Percentiles rank a stretch among this genome's conserved stretches.
phyloP scores from a whole-genome alignment of 2,113 vertebrate genomes.

The Cynocephalus volans region DNA sequence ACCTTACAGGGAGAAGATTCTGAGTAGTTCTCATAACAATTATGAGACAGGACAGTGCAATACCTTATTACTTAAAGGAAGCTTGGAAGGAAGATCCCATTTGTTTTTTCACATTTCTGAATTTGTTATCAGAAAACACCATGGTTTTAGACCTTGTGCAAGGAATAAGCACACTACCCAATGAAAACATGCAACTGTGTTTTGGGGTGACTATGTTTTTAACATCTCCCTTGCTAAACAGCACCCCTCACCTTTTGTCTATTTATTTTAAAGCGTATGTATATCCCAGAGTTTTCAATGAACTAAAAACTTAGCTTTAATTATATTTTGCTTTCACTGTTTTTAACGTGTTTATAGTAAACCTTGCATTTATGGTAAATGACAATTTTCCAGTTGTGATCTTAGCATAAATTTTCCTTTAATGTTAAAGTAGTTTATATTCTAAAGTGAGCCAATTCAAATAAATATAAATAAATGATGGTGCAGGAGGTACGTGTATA shows the following conservation, averaged over 20 bases:
- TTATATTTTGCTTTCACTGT: not conserved
- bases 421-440: not conserved
- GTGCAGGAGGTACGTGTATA: not conserved
- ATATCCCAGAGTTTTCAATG: not conserved
- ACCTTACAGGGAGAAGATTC: not conserved
- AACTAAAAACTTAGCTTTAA: not conserved
- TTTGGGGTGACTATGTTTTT: not conserved
- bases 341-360: conserved; percentile 5
- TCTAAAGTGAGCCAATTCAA: not conserved
- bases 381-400: not conserved
- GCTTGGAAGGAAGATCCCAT: not conserved
- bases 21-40: not conserved
- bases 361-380: not conserved
- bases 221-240: not conserved
- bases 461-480: not conserved
- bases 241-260: not conserved
- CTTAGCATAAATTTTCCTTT: not conserved
- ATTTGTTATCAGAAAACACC: not conserved
- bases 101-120: not conserved
- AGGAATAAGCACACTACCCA: not conserved
- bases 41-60: not conserved
- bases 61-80: not conserved
- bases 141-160: conserved; percentile 16
- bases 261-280: conserved; percentile 39
- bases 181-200: not conserved